Conservation (phyloP, 1,140 invertebrate genomes). For the Theocolax elegans region DNA sequence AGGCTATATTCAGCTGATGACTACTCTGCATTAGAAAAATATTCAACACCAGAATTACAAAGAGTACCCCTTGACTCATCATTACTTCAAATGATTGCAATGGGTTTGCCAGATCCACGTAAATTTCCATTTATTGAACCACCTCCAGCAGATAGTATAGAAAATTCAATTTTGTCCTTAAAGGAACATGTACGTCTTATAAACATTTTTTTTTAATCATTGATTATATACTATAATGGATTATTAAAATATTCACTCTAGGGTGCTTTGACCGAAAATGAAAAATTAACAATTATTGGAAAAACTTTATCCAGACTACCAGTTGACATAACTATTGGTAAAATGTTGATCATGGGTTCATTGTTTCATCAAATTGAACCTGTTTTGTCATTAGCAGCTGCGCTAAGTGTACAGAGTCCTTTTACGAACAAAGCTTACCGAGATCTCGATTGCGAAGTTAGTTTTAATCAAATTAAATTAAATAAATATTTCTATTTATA, state of each 20-base stretch:
- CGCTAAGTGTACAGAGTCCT: slow-evolving; percentile 92
- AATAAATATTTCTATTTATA: slow-evolving; percentile 1
- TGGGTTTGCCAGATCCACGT: slow-evolving; percentile 91
- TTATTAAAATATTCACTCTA: slow-evolving; percentile 57
- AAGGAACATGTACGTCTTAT: slow-evolving; percentile 82
- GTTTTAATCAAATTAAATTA: slow-evolving; percentile 29
- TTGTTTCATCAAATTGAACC: slow-evolving; percentile 92
- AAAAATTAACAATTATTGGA: slow-evolving; percentile 91
- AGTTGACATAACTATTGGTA: slow-evolving; percentile 94
- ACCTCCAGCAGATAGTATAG: slow-evolving; percentile 83
- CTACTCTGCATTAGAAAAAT: slow-evolving; percentile 81
- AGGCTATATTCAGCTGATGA: slow-evolving; percentile 90
- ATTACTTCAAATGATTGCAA: slow-evolving; percentile 92
- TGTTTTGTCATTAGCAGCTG: slow-evolving; percentile 90
- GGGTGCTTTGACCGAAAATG: slow-evolving; percentile 85
- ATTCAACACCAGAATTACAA: slow-evolving; percentile 90
- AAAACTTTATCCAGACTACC: slow-evolving; percentile 89
- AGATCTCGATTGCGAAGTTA: slow-evolving; percentile 84
- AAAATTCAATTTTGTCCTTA: slow-evolving; percentile 86
- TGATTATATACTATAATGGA: not conserved
- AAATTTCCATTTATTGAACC: slow-evolving; percentile 97
- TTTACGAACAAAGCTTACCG: slow-evolving; percentile 90
- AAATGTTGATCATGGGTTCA: slow-evolving; percentile 94
- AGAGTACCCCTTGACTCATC: slow-evolving; percentile 93
- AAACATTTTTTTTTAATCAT: not conserved